phyloP scores from a whole-genome alignment of 2,888 invertebrate genomes.

The Sericinus montela region DNA sequence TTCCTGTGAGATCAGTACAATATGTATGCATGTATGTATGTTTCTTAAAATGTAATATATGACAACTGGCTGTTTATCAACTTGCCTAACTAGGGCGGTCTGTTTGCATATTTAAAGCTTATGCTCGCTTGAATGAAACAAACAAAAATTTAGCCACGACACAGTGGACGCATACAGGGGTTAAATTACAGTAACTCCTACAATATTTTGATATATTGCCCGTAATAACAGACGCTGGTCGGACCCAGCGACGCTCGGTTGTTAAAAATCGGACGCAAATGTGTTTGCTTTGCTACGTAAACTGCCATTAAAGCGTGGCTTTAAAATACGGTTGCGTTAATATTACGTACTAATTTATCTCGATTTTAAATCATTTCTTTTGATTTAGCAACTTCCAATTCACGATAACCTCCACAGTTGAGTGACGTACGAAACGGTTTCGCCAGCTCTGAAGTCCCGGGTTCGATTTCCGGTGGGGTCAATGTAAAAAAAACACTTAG shows the following conservation, averaged over 20 bases:
- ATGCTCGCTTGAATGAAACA: conserved; percentile 23
- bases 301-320: conserved; percentile 43
- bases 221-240: conserved; percentile 59
- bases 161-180: conserved; percentile 50
- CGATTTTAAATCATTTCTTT: neutral
- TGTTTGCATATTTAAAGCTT: conserved; percentile 25
- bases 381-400: too few species aligned
- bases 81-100: conserved; percentile 21
- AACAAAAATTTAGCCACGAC: conserved; percentile 32
- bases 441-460: too few species aligned
- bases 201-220: conserved; percentile 74
- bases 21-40: too few species aligned
- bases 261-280: conserved; percentile 62
- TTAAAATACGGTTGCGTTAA: neutral
- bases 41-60: too few species aligned
- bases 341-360: conserved; percentile 10
- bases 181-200: conserved; percentile 60
- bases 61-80: too few species aligned
- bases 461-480: too few species aligned
- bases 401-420: too few species aligned
- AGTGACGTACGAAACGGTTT: too few species aligned
- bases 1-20: too few species aligned
- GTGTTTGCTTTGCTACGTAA: conserved; percentile 52
- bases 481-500: too few species aligned
- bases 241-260: conserved; percentile 45